Evolutionary conservation across 1,140 invertebrate genomes (phyloP), one percentile per base, ranked within the genome.

Genomic region (Ooceraea biroi): DNA sequence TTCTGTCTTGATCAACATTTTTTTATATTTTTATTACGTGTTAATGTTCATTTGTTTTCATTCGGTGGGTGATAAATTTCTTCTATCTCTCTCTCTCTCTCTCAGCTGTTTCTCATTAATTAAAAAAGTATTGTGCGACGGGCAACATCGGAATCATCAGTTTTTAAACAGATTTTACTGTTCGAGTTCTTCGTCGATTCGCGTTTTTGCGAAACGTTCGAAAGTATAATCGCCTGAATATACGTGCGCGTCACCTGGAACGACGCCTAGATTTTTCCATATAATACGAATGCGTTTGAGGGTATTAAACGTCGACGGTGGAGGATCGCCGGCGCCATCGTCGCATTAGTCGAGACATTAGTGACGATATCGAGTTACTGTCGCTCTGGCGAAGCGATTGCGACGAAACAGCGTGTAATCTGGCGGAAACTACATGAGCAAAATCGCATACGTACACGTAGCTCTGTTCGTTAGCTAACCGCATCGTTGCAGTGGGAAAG

Each of bases 331-430:
- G 77, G 58, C 65, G 57, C 30, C 36, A 27, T 77, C 71, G 61
- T 52, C 48, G 86, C 83, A 88, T 88, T 88, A 88, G 83, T 73
- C 86, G 77, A 74, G 83, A 88, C 86, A 88, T 88, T 88, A 88
- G 86, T 36, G 83, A 80, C 69, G 83, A 88, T 88, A 88, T 88
- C 86, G 77, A 78, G 83, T 84, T 78, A 85, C 65, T 71, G 82
- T 85, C 76, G 83, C 80, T 85, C 76, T 55, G 68, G 80, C 86
- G 73, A 71, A 52, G 65, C 82, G 82, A 84, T 7, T 83, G 86
- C 58, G 72, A 82, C 69, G 88, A 83, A 89, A 89, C 68, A 83
- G 50, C 72, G 61, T 89, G 86, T 85, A 89, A 89, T 89, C 87
- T 88, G 66, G 60, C 44, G 77, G 87, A 88, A 88, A 88, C 77